Conservation (phyloP, 2,113 vertebrate genomes). For the Serinus canaria region DNA sequence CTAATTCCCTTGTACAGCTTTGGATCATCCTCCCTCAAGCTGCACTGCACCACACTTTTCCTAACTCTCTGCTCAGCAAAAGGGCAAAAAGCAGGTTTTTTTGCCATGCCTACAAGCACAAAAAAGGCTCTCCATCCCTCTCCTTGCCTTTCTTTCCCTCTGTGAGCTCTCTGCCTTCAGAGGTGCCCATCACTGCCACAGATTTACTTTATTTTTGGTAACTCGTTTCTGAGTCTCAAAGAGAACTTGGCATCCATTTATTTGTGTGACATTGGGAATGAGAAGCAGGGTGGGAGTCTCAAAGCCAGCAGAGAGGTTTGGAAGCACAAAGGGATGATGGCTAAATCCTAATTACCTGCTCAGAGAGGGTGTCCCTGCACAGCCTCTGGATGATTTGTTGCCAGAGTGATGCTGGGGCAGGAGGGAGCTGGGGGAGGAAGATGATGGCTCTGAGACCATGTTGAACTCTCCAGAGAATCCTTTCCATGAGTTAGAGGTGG, state of each 20-base stretch:
- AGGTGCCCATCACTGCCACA: not conserved
- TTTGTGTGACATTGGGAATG: not conserved
- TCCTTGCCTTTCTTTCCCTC: not conserved
- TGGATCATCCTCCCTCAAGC: not conserved
- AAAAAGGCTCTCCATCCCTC: not conserved
- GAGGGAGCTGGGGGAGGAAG: not conserved
- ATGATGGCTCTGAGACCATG: not conserved
- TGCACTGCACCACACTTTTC: not conserved
- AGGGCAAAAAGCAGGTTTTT: not conserved
- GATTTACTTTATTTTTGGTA: not conserved
- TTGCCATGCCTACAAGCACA: not conserved
- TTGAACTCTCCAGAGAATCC: not conserved
- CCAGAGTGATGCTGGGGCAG: not conserved
- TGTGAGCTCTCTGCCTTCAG: not conserved
- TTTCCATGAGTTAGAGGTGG: not conserved
- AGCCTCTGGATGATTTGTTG: not conserved
- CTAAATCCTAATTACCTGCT: not conserved
- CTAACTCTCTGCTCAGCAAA: not conserved
- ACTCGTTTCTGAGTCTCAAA: not conserved
- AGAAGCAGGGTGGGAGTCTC: not conserved
- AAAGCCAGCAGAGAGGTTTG: not conserved
- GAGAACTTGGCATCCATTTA: not conserved
- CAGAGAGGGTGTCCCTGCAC: not conserved
- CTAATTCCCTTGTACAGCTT: constrained; percentile 18
- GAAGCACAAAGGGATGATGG: not conserved